These are phyloP conservation scores for Morpho deidamia DNA, from an alignment of 2,888 invertebrate genomes.

Conservation along the genomic window DNA sequence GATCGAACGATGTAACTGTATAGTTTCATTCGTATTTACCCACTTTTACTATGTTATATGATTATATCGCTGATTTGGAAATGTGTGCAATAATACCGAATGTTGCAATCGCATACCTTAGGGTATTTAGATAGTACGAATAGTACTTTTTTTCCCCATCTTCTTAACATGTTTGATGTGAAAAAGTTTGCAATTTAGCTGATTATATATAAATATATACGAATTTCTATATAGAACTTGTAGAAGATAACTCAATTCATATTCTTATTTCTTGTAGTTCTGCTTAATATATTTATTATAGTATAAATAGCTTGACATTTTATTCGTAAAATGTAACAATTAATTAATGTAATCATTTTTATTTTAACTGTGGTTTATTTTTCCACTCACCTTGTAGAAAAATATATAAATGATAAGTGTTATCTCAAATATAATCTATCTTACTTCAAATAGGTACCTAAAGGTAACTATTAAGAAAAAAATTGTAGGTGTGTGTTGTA, in stretches of 20 bases:
- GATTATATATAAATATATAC: slow-evolving; percentile 34
- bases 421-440: not conserved
- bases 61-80: slow-evolving; percentile 6
- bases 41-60: not conserved
- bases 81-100: slow-evolving; percentile 22
- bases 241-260: too few species aligned
- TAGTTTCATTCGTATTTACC: not conserved
- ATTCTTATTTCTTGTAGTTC: too few species aligned
- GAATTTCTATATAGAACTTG: slow-evolving; percentile 37
- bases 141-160: slow-evolving; percentile 11
- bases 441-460: not conserved
- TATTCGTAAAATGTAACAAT: too few species aligned
- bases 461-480: not conserved
- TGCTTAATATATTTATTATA: too few species aligned
- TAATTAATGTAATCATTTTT: too few species aligned
- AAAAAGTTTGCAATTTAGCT: slow-evolving; percentile 30
- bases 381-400: too few species aligned
- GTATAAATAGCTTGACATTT: too few species aligned
- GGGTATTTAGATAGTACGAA: slow-evolving; percentile 7
- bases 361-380: too few species aligned
- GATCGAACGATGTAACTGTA: too few species aligned
- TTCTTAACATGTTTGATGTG: not conserved
- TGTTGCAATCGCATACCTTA: slow-evolving; percentile 13
- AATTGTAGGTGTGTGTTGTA: not conserved
- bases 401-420: too few species aligned